Conservation (phyloP, 2,797 vertebrate species). For the Chelon auratus region DNA sequence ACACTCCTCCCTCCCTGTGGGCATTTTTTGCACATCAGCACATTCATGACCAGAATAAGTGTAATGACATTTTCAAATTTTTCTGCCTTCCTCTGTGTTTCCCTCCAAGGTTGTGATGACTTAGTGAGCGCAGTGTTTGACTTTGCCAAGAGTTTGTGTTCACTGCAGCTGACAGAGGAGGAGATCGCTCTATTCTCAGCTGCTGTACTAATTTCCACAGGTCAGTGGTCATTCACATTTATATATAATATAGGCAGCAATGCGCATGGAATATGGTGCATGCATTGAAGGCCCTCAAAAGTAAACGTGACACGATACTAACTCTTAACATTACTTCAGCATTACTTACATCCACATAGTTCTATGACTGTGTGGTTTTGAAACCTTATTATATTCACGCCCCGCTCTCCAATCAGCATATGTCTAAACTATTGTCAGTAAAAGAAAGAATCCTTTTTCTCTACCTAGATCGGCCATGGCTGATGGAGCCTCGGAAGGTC, state of each 20-base stretch:
- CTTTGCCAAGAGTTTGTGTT: slow-evolving; percentile 98
- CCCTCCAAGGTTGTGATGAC: slow-evolving; percentile 93
- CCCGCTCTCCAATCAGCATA: not conserved
- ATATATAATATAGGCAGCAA: not conserved
- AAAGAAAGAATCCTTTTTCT: slow-evolving; percentile 5
- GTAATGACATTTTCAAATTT: slow-evolving; percentile 28
- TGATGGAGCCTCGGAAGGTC: slow-evolving; percentile 98
- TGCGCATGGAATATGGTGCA: not conserved
- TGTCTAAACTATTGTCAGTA: not conserved
- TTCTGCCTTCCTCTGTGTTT: slow-evolving; percentile 43
- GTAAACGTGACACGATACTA: not conserved
- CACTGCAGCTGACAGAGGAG: slow-evolving; percentile 97
- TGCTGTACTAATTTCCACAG: slow-evolving; percentile 98
- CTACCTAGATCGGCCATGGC: slow-evolving; percentile 93
- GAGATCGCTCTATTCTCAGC: slow-evolving; percentile 99
- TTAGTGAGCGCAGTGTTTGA: slow-evolving; percentile 98
- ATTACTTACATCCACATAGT: too few species aligned
- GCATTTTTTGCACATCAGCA: slow-evolving; percentile 24
- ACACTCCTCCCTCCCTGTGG: slow-evolving; percentile 7
- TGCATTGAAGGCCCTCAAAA: not conserved
- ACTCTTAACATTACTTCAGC: not conserved
- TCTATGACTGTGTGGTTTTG: not conserved
- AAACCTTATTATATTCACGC: not conserved
- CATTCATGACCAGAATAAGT: slow-evolving; percentile 39
- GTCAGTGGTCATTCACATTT: slow-evolving; percentile 76